Evolutionary conservation across 2,888 invertebrate genomes (phyloP).

Genomic region (Herminia tarsipennalis): DNA sequence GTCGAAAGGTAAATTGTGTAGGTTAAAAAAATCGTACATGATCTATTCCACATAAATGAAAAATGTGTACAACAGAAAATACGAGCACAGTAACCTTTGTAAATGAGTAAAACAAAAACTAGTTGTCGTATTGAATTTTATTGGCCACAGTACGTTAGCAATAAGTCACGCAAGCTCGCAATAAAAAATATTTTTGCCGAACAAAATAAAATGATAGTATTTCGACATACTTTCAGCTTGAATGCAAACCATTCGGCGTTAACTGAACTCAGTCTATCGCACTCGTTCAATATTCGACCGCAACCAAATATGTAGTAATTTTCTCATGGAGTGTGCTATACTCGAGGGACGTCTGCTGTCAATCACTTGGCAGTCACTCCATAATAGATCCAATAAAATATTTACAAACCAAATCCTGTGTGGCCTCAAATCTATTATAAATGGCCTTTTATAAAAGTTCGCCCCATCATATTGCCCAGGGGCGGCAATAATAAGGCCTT

Average conservation of each 20-base stretch:
- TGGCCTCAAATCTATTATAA: slow-evolving; percentile 78
- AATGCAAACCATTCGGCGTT: slow-evolving; percentile 13
- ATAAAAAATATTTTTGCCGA: slow-evolving; percentile 34
- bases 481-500: slow-evolving; percentile 64
- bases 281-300: slow-evolving; percentile 35
- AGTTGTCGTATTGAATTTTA: slow-evolving; percentile 40
- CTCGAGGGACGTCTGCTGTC: slow-evolving; percentile 69
- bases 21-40: no score
- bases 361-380: slow-evolving; percentile 70
- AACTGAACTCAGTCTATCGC: slow-evolving; percentile 9
- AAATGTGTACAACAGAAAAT: slow-evolving; percentile 1
- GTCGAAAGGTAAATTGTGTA: no score
- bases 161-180: slow-evolving; percentile 41
- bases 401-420: slow-evolving; percentile 79
- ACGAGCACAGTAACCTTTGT: slow-evolving; percentile 9
- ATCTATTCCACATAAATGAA: no score
- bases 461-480: slow-evolving; percentile 61
- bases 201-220: slow-evolving; percentile 23
- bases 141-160: slow-evolving; percentile 34
- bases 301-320: slow-evolving; percentile 42
- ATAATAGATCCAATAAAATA: slow-evolving; percentile 79
- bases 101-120: slow-evolving; percentile 34
- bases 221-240: slow-evolving; percentile 7
- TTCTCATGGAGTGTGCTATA: slow-evolving; percentile 43
- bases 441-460: slow-evolving; percentile 67